Conservation (phyloP, 2,113 vertebrate genomes). For the Ophthalmolycus amberensis region DNA sequence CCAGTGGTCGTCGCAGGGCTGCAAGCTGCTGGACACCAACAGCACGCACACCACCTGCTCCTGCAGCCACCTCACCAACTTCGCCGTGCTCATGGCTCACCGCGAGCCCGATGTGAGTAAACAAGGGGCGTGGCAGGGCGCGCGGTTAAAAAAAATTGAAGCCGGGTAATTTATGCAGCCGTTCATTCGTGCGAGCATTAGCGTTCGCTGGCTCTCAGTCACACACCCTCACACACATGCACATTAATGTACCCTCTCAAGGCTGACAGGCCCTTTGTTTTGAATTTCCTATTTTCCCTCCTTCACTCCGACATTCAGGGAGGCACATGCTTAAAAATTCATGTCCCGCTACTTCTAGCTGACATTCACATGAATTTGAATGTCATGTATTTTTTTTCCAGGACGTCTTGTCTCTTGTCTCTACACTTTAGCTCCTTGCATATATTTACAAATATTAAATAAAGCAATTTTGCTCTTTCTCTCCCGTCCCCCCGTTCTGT, state of each 20-base stretch:
- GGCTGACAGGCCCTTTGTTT: conserved; percentile 78
- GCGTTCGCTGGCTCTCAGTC: conserved; percentile 57
- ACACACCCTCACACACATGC: conserved; percentile 63
- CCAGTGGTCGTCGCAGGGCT: conserved; percentile 95
- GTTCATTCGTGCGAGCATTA: conserved; percentile 43
- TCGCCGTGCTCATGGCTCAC: conserved; percentile 93
- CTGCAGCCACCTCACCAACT: conserved; percentile 97
- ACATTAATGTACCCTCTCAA: conserved; percentile 72
- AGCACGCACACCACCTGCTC: conserved; percentile 94
- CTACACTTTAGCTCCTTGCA: conserved; percentile 78
- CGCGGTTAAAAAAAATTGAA: conserved; percentile 41
- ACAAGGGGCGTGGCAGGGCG: conserved; percentile 45
- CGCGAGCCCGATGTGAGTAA: conserved; percentile 87
- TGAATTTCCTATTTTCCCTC: conserved; percentile 68
- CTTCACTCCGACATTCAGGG: conserved; percentile 65
- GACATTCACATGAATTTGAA: conserved; percentile 82
- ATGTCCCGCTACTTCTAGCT: conserved; percentile 75
- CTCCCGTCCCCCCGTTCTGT: conserved; percentile 53
- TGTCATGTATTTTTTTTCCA: conserved; percentile 74
- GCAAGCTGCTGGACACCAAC: conserved; percentile 91
- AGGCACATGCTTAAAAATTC: conserved; percentile 76
- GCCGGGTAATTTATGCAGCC: conserved; percentile 69
- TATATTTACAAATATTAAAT: conserved; percentile 84
- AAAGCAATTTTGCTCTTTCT: conserved; percentile 68
- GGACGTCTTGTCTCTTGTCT: conserved; percentile 78